Evolutionary conservation across 2,113 vertebrate species (phyloP), one percentile per base, ranked within the genome.

Genomic region (Anseranas semipalmata): DNA sequence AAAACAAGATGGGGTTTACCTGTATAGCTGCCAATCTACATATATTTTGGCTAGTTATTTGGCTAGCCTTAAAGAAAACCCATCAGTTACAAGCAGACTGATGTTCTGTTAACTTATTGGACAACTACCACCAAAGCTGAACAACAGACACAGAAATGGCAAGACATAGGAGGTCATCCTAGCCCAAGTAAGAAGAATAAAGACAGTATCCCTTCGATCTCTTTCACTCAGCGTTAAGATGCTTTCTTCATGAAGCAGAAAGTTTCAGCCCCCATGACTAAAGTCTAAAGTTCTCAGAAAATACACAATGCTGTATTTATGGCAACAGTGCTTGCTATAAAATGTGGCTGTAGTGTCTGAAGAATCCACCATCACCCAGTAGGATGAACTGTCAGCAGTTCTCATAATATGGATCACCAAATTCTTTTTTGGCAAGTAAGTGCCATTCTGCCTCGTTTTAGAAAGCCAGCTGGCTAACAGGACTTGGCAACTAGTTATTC

Each of bases 251-350:
- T 32, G n/a, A 68, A 68, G 52, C 4, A 59, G 15, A 76, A 76
- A 70, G 32, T 66, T 66, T n/a, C 30, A 74, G 66, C 21, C 32
- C 19, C 74, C 66, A 33, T 35, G 27, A 78, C 0, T 35, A 15
- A 89, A 74, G 12, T n/a, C 46, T 46, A 37, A 20, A 3, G 1
- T 25, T 70, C 68, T 46, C 68, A 78, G 48, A 37, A 68, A 70
- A 85, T 2, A 60, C n/a, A 32, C 15, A 32, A 11, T 28, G 27
- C n/a, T 55, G 39, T 2, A 0, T 17, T 70, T 59, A 60, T 0
- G 0, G 68, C 45, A 66, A 41, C 41, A n/a, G n/a, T 12, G 41
- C 41, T 41, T 41, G 41, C 41, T 41, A 9, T 41, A 41, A 41
- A 41, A 41, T 41, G 41, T 41, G 41, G 41, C 41, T 41, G 41